Percentiles rank a stretch among this genome's conserved stretches.
These are phyloP conservation scores for Notothenia rossii DNA, from an alignment of 2,113 vertebrate species.

Conservation along the genomic window DNA sequence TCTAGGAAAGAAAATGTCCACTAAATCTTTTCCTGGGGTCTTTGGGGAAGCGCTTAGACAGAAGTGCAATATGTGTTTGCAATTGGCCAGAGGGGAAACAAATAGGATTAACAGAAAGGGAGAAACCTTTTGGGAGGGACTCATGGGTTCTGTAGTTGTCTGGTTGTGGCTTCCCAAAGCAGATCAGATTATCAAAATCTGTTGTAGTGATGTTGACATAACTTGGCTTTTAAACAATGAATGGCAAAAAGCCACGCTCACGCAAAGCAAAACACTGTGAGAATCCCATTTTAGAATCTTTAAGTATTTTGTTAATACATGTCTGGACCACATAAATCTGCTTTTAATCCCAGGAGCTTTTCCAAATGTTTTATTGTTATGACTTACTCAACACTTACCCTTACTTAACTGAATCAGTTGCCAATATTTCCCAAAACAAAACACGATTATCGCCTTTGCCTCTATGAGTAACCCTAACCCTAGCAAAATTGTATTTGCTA, in stretches of 20 bases:
- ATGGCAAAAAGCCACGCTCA: slow-evolving; percentile 18
- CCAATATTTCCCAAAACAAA: too few species aligned
- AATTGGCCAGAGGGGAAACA: background rate
- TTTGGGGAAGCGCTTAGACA: slow-evolving; percentile 34
- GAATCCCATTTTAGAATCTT: background rate
- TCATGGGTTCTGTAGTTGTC: slow-evolving; percentile 8
- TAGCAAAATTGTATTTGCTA: too few species aligned
- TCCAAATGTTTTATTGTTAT: background rate
- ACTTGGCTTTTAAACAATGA: slow-evolving; percentile 39
- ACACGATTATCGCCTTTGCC: too few species aligned
- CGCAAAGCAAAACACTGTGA: background rate
- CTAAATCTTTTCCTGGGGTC: slow-evolving; percentile 42
- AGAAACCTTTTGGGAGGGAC: background rate
- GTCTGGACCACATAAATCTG: background rate
- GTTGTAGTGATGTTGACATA: slow-evolving; percentile 35
- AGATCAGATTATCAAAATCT: slow-evolving; percentile 37
- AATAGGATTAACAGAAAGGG: background rate
- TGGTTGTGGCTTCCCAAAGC: slow-evolving; percentile 19
- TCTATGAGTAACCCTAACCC: too few species aligned
- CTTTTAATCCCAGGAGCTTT: background rate
- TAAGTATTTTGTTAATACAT: slow-evolving; percentile 4
- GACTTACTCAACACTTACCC: too few species aligned
- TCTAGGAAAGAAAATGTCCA: slow-evolving; percentile 57
- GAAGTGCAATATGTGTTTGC: slow-evolving; percentile 13
- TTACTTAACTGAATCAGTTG: too few species aligned